Evolutionary conservation across 2,113 vertebrate genomes (phyloP).

Genomic region (Burhinus bistriatus): DNA sequence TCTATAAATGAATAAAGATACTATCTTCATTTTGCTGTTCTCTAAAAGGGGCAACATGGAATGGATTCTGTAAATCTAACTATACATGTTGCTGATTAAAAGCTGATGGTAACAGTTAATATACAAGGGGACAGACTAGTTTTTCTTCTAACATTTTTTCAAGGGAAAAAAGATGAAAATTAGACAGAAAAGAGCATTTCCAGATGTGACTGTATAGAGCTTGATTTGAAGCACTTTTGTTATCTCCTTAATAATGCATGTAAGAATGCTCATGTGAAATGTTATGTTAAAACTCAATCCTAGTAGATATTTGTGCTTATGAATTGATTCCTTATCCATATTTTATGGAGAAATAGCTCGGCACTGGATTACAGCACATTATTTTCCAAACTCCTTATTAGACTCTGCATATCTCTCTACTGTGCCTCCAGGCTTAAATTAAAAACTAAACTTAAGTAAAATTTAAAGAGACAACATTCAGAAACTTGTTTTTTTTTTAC

Average conservation of each 20-base stretch:
- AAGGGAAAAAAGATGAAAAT: background rate
- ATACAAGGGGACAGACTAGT: slow-evolving; percentile 17
- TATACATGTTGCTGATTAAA: slow-evolving; percentile 71
- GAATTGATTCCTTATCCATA: slow-evolving; percentile 55
- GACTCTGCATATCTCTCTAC: slow-evolving; percentile 2
- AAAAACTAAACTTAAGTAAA: slow-evolving; percentile 60
- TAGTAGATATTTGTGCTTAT: slow-evolving; percentile 33
- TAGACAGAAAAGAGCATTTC: slow-evolving; percentile 59
- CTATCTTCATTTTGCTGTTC: slow-evolving; percentile 62
- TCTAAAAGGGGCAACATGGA: slow-evolving; percentile 63
- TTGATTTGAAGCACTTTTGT: slow-evolving; percentile 51
- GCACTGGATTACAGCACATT: slow-evolving; percentile 16
- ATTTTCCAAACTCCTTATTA: slow-evolving; percentile 40
- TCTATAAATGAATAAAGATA: slow-evolving; percentile 70
- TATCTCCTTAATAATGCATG: slow-evolving; percentile 62
- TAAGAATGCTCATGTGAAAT: slow-evolving; percentile 23
- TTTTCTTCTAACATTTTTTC: slow-evolving; percentile 8
- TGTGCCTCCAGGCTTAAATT: slow-evolving; percentile 61
- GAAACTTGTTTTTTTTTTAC: slow-evolving; percentile 41
- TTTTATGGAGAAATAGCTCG: slow-evolving; percentile 17
- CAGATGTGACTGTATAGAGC: slow-evolving; percentile 62
- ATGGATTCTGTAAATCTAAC: slow-evolving; percentile 68
- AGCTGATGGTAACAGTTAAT: slow-evolving; percentile 70
- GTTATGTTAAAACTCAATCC: slow-evolving; percentile 24
- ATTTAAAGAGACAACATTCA: slow-evolving; percentile 63